phyloP scores from a whole-genome alignment of 2,113 vertebrate species.

The human (Homo sapiens) region DNA sequence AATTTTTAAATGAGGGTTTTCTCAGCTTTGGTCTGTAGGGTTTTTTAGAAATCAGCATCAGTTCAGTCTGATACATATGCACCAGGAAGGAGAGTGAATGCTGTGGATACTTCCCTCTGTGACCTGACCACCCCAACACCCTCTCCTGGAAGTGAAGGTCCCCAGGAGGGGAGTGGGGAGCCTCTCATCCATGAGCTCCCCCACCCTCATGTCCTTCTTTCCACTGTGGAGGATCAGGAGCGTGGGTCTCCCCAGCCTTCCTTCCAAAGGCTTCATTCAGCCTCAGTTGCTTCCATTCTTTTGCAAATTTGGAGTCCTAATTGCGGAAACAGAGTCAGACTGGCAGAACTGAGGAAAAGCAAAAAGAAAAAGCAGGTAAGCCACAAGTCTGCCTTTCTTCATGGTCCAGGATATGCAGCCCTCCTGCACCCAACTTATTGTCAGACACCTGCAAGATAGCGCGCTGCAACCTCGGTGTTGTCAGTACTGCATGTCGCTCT shows the following conservation, averaged over 20 bases:
- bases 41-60: not conserved
- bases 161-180: not conserved
- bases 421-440: too few relatives aligned
- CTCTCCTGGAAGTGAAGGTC: not conserved
- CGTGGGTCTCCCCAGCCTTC: too few relatives aligned
- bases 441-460: too few relatives aligned
- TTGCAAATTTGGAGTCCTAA: too few relatives aligned
- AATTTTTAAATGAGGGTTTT: not conserved
- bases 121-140: rapidly evolving
- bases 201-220: not conserved
- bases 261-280: not conserved
- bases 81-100: not conserved
- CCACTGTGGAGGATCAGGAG: not conserved
- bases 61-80: not conserved
- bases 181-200: not conserved
- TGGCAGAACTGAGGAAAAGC: too few relatives aligned
- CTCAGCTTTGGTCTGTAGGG: not conserved
- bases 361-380: too few relatives aligned
- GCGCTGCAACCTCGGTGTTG: too few relatives aligned
- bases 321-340: too few relatives aligned
- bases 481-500: too few relatives aligned
- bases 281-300: not conserved
- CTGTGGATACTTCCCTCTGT: not conserved
- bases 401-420: too few relatives aligned
- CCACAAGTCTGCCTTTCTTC: too few relatives aligned